phyloP scores from a whole-genome alignment of 2,797 vertebrate genomes.

The Micromesistius poutassou region DNA sequence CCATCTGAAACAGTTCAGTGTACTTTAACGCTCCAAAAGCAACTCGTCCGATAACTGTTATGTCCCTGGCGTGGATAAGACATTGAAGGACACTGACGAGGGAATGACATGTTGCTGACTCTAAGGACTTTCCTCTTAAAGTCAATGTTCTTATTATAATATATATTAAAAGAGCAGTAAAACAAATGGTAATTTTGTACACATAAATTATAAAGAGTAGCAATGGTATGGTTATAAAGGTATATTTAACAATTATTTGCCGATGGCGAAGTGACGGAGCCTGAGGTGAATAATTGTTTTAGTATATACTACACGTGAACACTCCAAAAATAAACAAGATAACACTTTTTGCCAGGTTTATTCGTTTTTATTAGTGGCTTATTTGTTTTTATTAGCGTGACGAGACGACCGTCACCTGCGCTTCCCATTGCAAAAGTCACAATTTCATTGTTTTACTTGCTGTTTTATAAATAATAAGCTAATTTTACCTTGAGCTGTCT shows the following conservation, averaged over 20 bases:
- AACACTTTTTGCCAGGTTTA: too few species aligned
- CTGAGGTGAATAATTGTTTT: too few species aligned
- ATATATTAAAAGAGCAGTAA: background rate
- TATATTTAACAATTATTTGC: background rate
- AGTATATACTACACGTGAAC: too few species aligned
- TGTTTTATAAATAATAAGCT: too few species aligned
- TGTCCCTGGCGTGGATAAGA: conserved; percentile 33
- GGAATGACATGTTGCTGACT: background rate
- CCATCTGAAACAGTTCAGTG: conserved; percentile 53
- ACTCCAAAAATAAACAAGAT: too few species aligned
- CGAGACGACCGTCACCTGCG: too few species aligned
- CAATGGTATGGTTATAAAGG: background rate
- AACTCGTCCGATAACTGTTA: conserved; percentile 45
- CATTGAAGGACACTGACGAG: conserved; percentile 33
- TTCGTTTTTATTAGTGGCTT: too few species aligned
- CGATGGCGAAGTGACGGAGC: too few species aligned
- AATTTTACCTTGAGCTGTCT: too few species aligned
- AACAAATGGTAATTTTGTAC: background rate
- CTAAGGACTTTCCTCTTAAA: background rate
- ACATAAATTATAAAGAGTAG: background rate
- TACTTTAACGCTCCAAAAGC: conserved; percentile 47
- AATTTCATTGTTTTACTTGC: too few species aligned
- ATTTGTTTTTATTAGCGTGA: too few species aligned
- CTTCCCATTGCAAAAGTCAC: too few species aligned
- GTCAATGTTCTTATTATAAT: background rate